Conservation (phyloP, 2,797 vertebrate species). For the Agapornis canus region DNA sequence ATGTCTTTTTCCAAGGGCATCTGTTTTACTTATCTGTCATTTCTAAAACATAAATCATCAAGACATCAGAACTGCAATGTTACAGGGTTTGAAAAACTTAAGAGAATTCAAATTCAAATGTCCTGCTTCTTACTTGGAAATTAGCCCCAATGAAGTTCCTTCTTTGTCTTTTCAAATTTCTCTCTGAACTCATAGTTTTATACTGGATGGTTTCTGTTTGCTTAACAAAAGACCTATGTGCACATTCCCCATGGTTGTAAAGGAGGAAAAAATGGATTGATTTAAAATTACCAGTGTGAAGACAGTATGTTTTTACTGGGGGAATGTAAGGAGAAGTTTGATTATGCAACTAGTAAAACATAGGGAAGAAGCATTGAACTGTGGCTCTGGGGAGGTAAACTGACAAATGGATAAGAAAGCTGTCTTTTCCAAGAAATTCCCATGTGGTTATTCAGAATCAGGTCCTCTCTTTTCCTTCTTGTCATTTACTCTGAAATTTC, state of each 20-base stretch:
- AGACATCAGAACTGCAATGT: slow-evolving; percentile 71
- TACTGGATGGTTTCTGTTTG: not conserved
- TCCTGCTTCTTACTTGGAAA: not conserved
- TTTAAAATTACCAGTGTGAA: not conserved
- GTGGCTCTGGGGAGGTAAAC: not conserved
- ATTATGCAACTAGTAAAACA: not conserved
- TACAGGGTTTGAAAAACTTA: not conserved
- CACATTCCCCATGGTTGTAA: not conserved
- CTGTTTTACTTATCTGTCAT: slow-evolving; percentile 79
- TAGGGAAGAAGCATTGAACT: not conserved
- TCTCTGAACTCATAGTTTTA: not conserved
- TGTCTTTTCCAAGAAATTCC: not conserved
- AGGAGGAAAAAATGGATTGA: not conserved
- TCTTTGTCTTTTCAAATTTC: not conserved
- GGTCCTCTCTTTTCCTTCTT: not conserved
- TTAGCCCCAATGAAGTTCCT: not conserved
- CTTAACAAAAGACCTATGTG: not conserved
- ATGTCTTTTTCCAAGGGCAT: slow-evolving; percentile 43
- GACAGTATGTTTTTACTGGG: not conserved
- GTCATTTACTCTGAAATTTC: not conserved
- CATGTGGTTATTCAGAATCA: not conserved
- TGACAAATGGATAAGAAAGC: not conserved
- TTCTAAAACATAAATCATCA: slow-evolving; percentile 70
- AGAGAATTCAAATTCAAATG: not conserved
- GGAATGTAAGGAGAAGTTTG: not conserved